Evolutionary conservation across 1,140 invertebrate genomes (phyloP).

Genomic region (Oncopeltus fasciatus): DNA sequence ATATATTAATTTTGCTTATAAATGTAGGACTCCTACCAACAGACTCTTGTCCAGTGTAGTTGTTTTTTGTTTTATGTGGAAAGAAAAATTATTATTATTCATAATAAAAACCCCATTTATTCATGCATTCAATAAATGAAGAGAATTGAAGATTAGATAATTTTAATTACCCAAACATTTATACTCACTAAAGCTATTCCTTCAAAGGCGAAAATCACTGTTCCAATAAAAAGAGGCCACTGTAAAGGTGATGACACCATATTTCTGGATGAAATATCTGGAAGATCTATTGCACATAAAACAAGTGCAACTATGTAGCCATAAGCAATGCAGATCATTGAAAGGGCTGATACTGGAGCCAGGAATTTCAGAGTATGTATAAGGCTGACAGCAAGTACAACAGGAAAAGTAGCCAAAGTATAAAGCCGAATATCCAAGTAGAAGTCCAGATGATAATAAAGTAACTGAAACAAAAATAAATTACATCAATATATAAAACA

Average conservation of each 20-base stretch:
- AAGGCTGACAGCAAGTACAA: conserved; percentile 55
- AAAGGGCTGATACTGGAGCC: conserved; percentile 71
- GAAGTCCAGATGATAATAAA: conserved; percentile 38
- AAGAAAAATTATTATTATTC: too few species aligned
- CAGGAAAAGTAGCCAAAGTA: conserved; percentile 54
- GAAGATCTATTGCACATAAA: neutral
- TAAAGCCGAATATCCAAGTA: conserved; percentile 46
- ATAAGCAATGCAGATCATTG: conserved; percentile 49
- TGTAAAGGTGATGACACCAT: neutral
- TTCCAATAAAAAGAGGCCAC: conserved; percentile 73
- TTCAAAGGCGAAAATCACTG: conserved; percentile 75
- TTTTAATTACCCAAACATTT: too few species aligned
- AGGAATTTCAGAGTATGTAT: conserved; percentile 73
- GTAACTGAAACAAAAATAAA: conserved; percentile 36
- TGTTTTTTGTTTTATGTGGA: too few species aligned
- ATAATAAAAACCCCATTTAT: too few species aligned
- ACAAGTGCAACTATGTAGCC: neutral
- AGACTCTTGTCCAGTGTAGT: too few species aligned
- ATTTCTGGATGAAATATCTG: neutral
- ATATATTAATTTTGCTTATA: too few species aligned
- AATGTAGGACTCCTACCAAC: too few species aligned
- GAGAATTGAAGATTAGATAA: too few species aligned
- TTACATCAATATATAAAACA: neutral
- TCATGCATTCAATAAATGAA: too few species aligned
- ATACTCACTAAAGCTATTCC: conserved; percentile 57